Percentiles rank a stretch among this genome's conserved stretches.
Evolutionary conservation across 2,888 invertebrate genomes (phyloP).

Genomic region (Lochmaea crataegi): DNA sequence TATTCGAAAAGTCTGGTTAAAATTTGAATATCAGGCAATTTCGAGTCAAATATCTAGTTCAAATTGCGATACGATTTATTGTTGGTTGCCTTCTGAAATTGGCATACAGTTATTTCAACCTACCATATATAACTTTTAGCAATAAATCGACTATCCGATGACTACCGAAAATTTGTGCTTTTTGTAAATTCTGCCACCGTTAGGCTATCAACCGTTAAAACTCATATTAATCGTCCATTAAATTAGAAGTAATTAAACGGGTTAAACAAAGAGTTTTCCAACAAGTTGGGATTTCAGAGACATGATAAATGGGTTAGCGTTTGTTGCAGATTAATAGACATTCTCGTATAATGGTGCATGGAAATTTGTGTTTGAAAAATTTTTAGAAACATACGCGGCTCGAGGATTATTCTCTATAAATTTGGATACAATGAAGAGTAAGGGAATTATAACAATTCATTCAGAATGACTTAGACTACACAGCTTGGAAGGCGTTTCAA

Average conservation of each 20-base stretch:
- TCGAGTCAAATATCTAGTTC: background rate
- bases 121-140: conserved; percentile 15
- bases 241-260: conserved; percentile 38
- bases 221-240: conserved; percentile 36
- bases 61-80: background rate
- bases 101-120: background rate
- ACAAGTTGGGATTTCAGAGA: conserved; percentile 15
- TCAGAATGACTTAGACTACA: no score
- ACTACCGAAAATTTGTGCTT: conserved; percentile 17
- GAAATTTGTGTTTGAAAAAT: background rate
- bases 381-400: background rate
- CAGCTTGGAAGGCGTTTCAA: no score
- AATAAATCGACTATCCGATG: conserved; percentile 14
- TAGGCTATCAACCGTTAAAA: conserved; percentile 23
- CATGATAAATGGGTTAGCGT: conserved; percentile 23
- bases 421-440: background rate
- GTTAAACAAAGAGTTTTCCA: conserved; percentile 19
- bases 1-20: background rate
- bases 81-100: conserved; percentile 7
- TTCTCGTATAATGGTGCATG: background rate
- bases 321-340: conserved; percentile 25
- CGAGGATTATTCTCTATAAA: background rate
- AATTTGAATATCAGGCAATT: background rate
- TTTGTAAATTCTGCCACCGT: conserved; percentile 23
- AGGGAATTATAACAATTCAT: no score